These are phyloP conservation scores for Montipora cactus DNA, from an alignment of 64 coral and sea anemone genomes.

Conservation along the genomic window DNA sequence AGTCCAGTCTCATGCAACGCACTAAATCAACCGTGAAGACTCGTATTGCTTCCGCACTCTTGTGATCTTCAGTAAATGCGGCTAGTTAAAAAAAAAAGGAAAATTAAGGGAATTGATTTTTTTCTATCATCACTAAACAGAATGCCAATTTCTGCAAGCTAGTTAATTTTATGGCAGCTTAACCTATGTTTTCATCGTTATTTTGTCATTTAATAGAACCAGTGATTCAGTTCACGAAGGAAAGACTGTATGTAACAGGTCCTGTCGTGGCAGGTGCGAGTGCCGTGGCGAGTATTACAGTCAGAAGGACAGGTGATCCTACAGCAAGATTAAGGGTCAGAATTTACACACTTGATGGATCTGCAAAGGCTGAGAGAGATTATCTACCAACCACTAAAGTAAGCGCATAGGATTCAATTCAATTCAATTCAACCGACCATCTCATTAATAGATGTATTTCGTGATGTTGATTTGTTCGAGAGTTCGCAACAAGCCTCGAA, in stretches of 20 bases:
- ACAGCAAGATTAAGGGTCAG: conserved; percentile 60
- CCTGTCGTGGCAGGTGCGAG: conserved; percentile 39
- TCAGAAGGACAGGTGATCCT: conserved; percentile 82
- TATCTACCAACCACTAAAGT: conserved; percentile 86
- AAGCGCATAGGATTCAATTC: background rate
- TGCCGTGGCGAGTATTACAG: conserved; percentile 37
- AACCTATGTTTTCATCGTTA: background rate
- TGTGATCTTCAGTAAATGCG: too few relatives aligned
- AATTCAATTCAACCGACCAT: too few relatives aligned
- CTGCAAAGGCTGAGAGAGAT: conserved; percentile 86
- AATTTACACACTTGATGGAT: conserved; percentile 89
- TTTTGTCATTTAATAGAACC: conserved; percentile 67
- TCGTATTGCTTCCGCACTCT: too few relatives aligned
- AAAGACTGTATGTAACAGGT: conserved; percentile 74
- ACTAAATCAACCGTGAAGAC: too few relatives aligned
- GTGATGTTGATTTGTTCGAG: too few relatives aligned
- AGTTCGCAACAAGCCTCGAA: too few relatives aligned
- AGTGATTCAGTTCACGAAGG: conserved; percentile 72
- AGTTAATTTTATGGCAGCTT: background rate
- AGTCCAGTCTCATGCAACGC: too few relatives aligned
- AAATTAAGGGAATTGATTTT: too few relatives aligned
- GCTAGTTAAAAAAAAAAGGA: too few relatives aligned
- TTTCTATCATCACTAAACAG: too few relatives aligned
- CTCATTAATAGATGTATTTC: too few relatives aligned
- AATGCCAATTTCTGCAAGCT: too few relatives aligned